These are phyloP conservation scores for Myrmecophaga tridactyla DNA, from an alignment of 2,113 vertebrate species.

Conservation along the genomic window DNA sequence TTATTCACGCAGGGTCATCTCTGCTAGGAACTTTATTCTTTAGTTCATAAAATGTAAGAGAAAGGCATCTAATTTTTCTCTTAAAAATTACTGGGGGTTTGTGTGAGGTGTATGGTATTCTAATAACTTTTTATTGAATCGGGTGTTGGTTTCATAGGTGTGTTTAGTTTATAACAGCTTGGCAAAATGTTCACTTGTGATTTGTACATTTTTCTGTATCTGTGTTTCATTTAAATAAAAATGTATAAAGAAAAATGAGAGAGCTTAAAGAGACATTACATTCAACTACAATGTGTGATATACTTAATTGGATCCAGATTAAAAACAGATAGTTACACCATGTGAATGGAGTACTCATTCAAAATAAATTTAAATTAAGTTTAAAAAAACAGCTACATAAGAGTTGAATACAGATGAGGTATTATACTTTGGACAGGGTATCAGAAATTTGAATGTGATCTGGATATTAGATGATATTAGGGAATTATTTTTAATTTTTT, in stretches of 20 bases:
- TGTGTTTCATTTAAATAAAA: neutral
- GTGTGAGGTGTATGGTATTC: neutral
- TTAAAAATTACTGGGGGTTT: neutral
- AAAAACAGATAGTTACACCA: neutral
- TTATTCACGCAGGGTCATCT: neutral
- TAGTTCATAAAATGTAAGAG: neutral
- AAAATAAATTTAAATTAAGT: too few species aligned
- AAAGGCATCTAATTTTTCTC: neutral
- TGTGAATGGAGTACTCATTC: too few species aligned
- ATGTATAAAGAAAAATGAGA: neutral
- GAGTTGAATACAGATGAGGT: neutral
- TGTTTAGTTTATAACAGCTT: neutral
- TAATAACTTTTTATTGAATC: neutral
- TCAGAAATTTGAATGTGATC: neutral
- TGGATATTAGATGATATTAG: neutral
- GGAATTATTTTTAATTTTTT: neutral
- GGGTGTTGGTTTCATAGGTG: neutral
- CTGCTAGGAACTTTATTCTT: neutral
- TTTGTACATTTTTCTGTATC: neutral
- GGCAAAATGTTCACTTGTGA: neutral
- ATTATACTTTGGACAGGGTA: neutral
- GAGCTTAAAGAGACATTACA: neutral
- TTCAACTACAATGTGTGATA: neutral
- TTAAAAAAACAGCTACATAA: neutral
- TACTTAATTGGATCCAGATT: neutral